phyloP scores from a whole-genome alignment of 1,140 invertebrate species.

The Pseudomyrmex sp. region DNA sequence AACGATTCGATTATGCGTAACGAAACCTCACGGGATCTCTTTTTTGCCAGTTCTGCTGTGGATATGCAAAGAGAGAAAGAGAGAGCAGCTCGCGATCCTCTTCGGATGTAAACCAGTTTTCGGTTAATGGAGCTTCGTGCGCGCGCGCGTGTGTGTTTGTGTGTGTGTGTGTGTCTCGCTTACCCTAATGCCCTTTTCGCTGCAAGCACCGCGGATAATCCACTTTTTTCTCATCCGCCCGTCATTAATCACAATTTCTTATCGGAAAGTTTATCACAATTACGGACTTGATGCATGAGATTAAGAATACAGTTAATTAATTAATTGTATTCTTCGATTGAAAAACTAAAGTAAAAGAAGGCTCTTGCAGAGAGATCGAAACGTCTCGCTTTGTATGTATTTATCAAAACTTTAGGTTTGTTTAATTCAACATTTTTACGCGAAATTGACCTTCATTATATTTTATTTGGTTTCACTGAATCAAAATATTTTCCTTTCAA shows the following conservation, averaged over 20 bases:
- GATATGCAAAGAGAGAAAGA: not conserved
- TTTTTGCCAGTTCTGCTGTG: not conserved
- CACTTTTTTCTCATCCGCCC: not conserved
- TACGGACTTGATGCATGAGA: not conserved
- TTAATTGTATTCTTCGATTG: not conserved
- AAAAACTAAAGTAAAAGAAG: no score
- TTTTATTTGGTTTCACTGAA: no score
- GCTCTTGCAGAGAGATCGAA: not conserved
- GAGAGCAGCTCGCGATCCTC: conserved; percentile 26
- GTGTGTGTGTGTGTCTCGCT: not conserved
- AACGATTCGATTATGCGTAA: conserved; percentile 17
- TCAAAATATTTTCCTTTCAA: no score
- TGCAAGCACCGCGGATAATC: conserved; percentile 23
- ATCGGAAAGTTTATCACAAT: no score
- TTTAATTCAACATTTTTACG: no score
- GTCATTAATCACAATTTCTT: conserved; percentile 5
- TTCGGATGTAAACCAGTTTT: conserved; percentile 54
- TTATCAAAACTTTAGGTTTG: not conserved
- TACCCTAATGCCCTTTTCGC: conserved; percentile 34
- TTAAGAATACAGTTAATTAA: not conserved
- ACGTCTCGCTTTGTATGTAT: not conserved
- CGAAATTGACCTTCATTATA: no score
- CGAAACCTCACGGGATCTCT: conserved; percentile 32
- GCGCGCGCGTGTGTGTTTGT: no score
- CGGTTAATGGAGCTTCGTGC: conserved; percentile 42